phyloP scores from a whole-genome alignment of 2,113 vertebrate species.

The Misgurnus anguillicaudatus region DNA sequence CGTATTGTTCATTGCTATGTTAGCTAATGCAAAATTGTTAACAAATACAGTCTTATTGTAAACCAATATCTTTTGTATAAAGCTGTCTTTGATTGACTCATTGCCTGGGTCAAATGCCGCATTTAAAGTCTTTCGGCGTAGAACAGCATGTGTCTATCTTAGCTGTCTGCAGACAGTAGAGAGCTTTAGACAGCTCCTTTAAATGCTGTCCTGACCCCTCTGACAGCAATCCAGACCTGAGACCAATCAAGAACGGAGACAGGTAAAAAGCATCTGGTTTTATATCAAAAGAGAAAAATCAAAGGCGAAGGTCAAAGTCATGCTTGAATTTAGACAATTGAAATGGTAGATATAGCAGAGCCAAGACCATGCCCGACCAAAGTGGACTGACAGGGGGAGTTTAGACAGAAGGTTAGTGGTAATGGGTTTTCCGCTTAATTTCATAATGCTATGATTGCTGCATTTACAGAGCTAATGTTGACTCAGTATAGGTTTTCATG shows the following conservation, averaged over 20 bases:
- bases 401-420: slow-evolving; percentile 67
- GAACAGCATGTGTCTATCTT: slow-evolving; percentile 3
- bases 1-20: too few species aligned
- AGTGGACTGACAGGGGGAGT: slow-evolving; percentile 7
- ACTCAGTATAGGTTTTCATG: slow-evolving; percentile 25
- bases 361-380: neutral
- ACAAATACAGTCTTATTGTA: too few species aligned
- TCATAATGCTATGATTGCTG: slow-evolving; percentile 69
- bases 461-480: slow-evolving; percentile 59
- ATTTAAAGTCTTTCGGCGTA: slow-evolving; percentile 4
- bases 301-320: slow-evolving; percentile 30
- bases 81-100: neutral
- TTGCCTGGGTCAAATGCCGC: slow-evolving; percentile 11
- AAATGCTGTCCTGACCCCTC: slow-evolving; percentile 26
- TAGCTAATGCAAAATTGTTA: too few species aligned
- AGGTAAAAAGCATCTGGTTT: slow-evolving; percentile 52
- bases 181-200: neutral
- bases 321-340: slow-evolving; percentile 23
- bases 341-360: neutral
- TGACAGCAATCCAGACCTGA: slow-evolving; percentile 33
- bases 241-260: slow-evolving; percentile 28
- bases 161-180: neutral
- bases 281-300: slow-evolving; percentile 29
- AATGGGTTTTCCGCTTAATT: slow-evolving; percentile 70
- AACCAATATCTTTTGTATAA: neutral